Base-by-base conservation (phyloP, 2,888 invertebrate species). In the Stenodera caucasica region DNA sequence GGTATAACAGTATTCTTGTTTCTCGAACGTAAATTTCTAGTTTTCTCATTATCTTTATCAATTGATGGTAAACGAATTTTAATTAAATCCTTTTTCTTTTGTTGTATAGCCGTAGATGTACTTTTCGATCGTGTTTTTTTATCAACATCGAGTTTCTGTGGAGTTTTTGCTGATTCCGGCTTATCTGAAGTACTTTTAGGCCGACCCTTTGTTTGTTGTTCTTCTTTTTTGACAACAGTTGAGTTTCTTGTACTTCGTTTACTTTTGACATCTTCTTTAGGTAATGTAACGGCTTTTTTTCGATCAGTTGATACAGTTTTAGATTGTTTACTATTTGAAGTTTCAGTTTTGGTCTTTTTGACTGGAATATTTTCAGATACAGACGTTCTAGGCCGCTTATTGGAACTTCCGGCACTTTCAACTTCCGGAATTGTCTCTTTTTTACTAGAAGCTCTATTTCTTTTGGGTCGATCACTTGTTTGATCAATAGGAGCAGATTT, bases 1-100 rank as follows among this genome's bases (percentile, higher is more conserved):
- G 66, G 60, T 53, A 74, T 57, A 9, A 14, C 45, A 6, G 54
- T 45, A 51, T 53, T 57, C 30, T 12, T 61, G 7, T 14, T 52
- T 29, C 40, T 30, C 30, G 45, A 32, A 32, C 55, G 50, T 12
- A 57, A 11, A 26, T 57, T 52, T n/a, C 26, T 12, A 2, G 21
- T 21, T 11, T 40, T 40, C 2, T 40, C 9, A 18, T 35, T 35
- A 35, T 14, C 7, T 14, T 26, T 26, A 26, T 6, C 14, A 2
- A 29, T 57, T 49, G 33, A 11, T 14, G 21, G n/a, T 56, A 23
- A 29, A 50, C 62, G 61, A 14, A 61, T 53, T 57, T 63, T 63
- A 12, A 58, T 59, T 60, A 55, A 9, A 8, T 33, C 49, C 52
- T 58, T 54, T 49, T 35, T 12, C 15, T 33, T 45, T 52, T 63